These are phyloP conservation scores for Ormyrus labotus DNA, from an alignment of 2,888 invertebrate genomes.

Conservation along the genomic window DNA sequence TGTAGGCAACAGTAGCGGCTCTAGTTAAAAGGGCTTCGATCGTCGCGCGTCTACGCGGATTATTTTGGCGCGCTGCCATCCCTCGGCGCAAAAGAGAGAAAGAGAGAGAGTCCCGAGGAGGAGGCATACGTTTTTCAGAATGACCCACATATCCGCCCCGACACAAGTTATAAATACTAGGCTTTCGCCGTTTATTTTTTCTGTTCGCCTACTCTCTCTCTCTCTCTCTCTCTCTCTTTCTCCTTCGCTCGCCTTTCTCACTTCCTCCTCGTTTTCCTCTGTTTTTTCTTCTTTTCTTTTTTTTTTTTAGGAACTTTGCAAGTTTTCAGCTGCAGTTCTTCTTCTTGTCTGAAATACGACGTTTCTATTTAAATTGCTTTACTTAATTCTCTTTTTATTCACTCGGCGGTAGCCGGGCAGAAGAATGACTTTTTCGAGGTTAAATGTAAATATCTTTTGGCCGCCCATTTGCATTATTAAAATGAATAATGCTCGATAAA, in stretches of 20 bases:
- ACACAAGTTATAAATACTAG: conserved; percentile 67
- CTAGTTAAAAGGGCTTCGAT: conserved; percentile 48
- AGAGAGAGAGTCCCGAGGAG: conserved; percentile 26
- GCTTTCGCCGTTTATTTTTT: conserved; percentile 58
- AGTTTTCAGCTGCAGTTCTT: neutral
- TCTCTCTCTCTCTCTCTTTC: conserved; percentile 6
- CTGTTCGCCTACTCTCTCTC: conserved; percentile 39
- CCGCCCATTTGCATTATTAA: too few species aligned
- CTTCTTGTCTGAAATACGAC: neutral
- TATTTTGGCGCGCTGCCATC: conserved; percentile 69
- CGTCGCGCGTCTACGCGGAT: conserved; percentile 62
- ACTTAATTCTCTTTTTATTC: too few species aligned
- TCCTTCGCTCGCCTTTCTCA: neutral
- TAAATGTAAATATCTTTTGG: too few species aligned
- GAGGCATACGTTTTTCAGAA: conserved; percentile 64
- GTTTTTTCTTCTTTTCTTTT: neutral
- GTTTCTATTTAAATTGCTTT: conserved; percentile 20
- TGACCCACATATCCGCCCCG: conserved; percentile 69
- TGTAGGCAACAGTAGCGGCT: neutral
- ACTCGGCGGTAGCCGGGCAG: too few species aligned
- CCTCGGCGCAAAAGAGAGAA: conserved; percentile 57
- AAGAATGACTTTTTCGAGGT: too few species aligned
- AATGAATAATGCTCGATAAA: too few species aligned
- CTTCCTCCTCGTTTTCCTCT: neutral
- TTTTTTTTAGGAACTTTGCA: neutral